phyloP scores from a whole-genome alignment of 2,113 vertebrate species.

The Dicaeum eximium region DNA sequence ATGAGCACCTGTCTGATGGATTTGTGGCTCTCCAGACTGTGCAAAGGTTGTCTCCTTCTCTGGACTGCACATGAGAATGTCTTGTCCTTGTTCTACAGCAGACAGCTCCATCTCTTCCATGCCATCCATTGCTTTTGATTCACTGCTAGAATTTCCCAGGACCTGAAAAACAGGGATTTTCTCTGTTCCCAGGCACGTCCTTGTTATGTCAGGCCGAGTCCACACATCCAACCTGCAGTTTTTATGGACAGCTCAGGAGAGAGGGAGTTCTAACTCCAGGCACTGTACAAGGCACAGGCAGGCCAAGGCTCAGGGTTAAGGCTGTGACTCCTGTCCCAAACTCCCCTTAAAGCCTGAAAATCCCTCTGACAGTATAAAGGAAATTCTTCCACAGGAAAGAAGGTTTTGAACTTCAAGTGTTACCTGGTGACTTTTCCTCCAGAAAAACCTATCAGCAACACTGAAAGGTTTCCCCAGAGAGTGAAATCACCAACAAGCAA shows the following conservation, averaged over 20 bases:
- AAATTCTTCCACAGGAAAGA: not conserved
- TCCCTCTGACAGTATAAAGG: not conserved
- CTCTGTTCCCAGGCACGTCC: not conserved
- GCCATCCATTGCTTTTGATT: not conserved
- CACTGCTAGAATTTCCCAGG: not conserved
- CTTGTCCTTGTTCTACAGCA: not conserved
- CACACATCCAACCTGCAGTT: not conserved
- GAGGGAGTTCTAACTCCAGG: not conserved
- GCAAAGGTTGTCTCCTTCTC: not conserved
- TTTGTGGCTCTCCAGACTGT: not conserved
- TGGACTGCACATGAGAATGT: slow-evolving; percentile 13
- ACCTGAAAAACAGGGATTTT: not conserved
- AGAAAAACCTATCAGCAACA: not conserved
- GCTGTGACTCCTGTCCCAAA: not conserved
- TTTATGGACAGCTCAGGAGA: not conserved
- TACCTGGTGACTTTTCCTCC: not conserved
- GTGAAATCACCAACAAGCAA: accelerated
- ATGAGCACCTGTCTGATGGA: not conserved
- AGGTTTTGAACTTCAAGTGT: not conserved
- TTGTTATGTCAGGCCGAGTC: not conserved
- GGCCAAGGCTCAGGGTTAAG: not conserved
- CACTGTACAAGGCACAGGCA: not conserved
- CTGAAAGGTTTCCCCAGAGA: not conserved
- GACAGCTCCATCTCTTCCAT: slow-evolving; percentile 12
- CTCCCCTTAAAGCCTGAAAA: not conserved